Evolutionary conservation across 2,888 invertebrate species (phyloP).

Genomic region (Byasa hedistus): DNA sequence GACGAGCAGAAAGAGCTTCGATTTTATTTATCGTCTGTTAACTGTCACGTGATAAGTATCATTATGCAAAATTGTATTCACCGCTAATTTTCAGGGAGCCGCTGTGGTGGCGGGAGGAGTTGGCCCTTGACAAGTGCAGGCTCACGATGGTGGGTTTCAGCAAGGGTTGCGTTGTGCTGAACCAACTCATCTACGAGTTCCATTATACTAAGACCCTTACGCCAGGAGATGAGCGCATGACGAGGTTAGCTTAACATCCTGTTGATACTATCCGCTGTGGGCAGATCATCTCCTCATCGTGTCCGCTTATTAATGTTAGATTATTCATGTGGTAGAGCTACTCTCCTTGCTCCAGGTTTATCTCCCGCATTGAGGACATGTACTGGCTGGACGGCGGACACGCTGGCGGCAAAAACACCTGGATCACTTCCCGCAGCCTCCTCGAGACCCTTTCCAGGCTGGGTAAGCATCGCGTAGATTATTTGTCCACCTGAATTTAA

Average conservation of each 20-base stretch:
- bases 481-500: too few relatives aligned
- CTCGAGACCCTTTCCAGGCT: constrained; percentile 86
- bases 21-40: background rate
- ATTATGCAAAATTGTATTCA: background rate
- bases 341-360: constrained; percentile 57
- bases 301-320: too few relatives aligned
- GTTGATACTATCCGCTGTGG: too few relatives aligned
- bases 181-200: constrained; percentile 93
- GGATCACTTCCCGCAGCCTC: constrained; percentile 88
- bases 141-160: constrained; percentile 90
- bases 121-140: constrained; percentile 79
- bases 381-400: constrained; percentile 96
- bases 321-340: too few relatives aligned
- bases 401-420: constrained; percentile 92
- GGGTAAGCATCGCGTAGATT: constrained; percentile 66
- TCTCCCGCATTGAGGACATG: constrained; percentile 86
- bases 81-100: constrained; percentile 44
- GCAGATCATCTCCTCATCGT: too few relatives aligned
- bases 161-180: constrained; percentile 95
- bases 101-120: constrained; percentile 81
- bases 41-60: background rate
- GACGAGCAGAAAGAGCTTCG: too few relatives aligned
- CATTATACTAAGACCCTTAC: constrained; percentile 85
- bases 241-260: constrained; percentile 52
- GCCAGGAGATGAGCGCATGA: constrained; percentile 82